Evolutionary conservation across 2,113 vertebrate species (phyloP).

Genomic region (Cyprinodon tularosa): DNA sequence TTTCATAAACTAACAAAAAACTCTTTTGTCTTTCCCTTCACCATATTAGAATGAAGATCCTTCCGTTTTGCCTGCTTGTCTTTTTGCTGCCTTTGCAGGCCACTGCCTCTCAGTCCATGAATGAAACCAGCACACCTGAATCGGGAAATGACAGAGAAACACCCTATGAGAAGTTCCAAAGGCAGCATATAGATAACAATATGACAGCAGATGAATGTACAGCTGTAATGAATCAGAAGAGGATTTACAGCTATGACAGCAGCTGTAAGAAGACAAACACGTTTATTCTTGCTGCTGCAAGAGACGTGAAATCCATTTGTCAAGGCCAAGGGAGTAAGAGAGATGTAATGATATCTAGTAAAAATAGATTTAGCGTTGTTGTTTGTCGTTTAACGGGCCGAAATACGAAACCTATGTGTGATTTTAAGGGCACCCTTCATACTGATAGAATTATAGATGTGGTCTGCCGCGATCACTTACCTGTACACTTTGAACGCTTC

Average conservation of each 20-base stretch:
- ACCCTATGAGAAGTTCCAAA: neutral
- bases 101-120: neutral
- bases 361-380: neutral
- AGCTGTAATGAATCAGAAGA: neutral
- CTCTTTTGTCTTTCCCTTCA: neutral
- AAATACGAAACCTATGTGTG: neutral
- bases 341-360: neutral
- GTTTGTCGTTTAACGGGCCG: neutral
- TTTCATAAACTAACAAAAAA: neutral
- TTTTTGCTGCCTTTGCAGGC: neutral
- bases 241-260: neutral
- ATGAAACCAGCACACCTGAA: too few species aligned
- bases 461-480: too few species aligned
- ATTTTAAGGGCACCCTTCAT: too few species aligned
- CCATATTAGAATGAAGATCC: neutral
- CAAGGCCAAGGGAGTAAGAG: neutral
- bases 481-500: too few species aligned
- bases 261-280: neutral
- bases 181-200: neutral
- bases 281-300: neutral
- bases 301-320: neutral
- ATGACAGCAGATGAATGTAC: neutral
- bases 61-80: neutral
- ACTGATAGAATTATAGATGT: too few species aligned
- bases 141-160: rapidly evolving